Base-by-base conservation (phyloP, 2,888 invertebrate species). In the Lasioglossum oenotherae region DNA sequence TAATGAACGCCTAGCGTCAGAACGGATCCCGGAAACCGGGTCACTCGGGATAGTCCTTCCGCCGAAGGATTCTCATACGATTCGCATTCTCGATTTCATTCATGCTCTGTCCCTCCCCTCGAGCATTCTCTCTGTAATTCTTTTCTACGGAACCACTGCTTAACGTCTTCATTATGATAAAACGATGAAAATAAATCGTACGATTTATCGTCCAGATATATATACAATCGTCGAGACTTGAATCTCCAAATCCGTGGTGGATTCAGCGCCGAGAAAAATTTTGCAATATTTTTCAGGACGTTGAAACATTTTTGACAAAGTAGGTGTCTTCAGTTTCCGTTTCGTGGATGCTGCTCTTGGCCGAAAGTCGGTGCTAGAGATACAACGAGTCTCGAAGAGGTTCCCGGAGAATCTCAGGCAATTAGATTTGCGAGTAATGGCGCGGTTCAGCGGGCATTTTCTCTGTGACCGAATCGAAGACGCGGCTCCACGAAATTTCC, bases 1-100 rank as follows among this genome's bases (percentile, higher is more conserved):
- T 73, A 73, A 73, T 73, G 73, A 49, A 44, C 41, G 75, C 60
- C 67, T 31, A 16, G 35, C 31, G 67, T 67, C 31, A 8, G 16
- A 19, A 67, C 16, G 31, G 16, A 67, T 27, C 27, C 16, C 4
- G 31, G 69, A 10, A 69, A 69, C 69, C 23, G 69, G 69, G 69
- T 69, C 67, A 38, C 38, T 41, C 69, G 53, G 23, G 38, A 69
- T 69, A 67, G 60, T 60, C n/a, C 60, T 60, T 60, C 27, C 60
- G 27, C 14, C 14, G 14, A 31, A 27, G 60, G 27, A 53, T 53
- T 53, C 5, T 27, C 60, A 60, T 27, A 16, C 60, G 60, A 60
- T 60, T 60, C 23, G 53, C 23, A 53, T 53, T 53, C 53, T 53
- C 53, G 23, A 53, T 8, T 53, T 53, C 53, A n/a, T 53, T 53